phyloP scores from a whole-genome alignment of 2,113 vertebrate genomes.

The Pterocles gutturalis region DNA sequence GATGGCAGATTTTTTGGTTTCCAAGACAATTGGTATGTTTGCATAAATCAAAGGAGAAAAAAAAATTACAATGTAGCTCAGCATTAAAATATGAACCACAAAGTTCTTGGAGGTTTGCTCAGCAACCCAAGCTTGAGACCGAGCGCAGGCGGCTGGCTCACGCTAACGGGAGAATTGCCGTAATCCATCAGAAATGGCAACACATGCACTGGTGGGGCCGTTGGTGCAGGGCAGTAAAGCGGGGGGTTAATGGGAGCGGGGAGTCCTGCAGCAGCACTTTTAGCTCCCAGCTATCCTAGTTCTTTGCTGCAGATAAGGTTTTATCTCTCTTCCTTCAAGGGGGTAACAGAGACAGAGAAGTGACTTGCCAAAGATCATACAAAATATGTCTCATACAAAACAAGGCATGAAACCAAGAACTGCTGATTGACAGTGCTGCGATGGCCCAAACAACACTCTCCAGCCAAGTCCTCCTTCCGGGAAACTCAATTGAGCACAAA shows the following conservation, averaged over 20 bases:
- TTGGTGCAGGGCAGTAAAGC: neutral
- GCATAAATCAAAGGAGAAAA: neutral
- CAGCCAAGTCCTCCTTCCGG: neutral
- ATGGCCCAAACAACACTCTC: neutral
- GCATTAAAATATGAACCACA: neutral
- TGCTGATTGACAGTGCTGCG: neutral
- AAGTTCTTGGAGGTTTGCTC: neutral
- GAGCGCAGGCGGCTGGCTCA: neutral
- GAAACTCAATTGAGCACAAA: neutral
- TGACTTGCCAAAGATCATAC: neutral
- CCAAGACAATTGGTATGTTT: neutral
- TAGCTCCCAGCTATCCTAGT: neutral
- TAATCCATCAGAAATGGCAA: neutral
- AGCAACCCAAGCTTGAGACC: neutral
- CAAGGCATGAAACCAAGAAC: neutral
- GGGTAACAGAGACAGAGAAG: neutral
- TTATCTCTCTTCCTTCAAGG: neutral
- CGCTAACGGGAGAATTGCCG: accelerated
- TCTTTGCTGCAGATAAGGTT: neutral
- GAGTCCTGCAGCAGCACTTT: neutral
- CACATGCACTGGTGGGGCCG: neutral
- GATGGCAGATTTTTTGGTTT: neutral
- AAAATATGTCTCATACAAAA: neutral
- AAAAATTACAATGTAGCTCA: neutral
- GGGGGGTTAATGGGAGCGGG: neutral